Conservation (phyloP, 2,888 invertebrate species). For the Myopa tessellatipennis region DNA sequence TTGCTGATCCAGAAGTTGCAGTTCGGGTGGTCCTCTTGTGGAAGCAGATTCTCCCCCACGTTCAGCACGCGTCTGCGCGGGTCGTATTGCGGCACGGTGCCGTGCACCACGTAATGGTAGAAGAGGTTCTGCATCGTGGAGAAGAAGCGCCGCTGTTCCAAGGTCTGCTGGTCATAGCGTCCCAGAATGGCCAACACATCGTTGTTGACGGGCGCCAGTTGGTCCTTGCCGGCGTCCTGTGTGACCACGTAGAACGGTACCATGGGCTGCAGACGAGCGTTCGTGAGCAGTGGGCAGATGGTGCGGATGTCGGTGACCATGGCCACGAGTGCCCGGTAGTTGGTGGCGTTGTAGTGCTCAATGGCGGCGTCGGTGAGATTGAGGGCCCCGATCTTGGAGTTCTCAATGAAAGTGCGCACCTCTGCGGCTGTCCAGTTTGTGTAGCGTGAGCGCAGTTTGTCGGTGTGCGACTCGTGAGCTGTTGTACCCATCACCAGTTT, state of each 20-base stretch:
- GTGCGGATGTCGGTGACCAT: constrained; percentile 84
- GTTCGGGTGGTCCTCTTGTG: constrained; percentile 75
- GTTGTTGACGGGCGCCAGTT: constrained; percentile 72
- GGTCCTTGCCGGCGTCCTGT: constrained; percentile 70
- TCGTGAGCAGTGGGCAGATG: constrained; percentile 79
- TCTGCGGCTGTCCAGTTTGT: constrained; percentile 76
- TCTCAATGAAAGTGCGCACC: constrained; percentile 74
- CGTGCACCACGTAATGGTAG: constrained; percentile 84
- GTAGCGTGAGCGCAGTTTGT: constrained; percentile 73
- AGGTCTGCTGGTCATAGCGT: constrained; percentile 77
- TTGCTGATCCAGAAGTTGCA: constrained; percentile 83
- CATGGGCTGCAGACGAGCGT: constrained; percentile 74
- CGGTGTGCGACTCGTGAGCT: constrained; percentile 78
- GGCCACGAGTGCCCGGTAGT: constrained; percentile 76
- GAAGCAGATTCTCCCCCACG: constrained; percentile 78
- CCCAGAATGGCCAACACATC: constrained; percentile 85
- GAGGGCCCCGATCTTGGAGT: constrained; percentile 71
- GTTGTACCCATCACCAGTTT: constrained; percentile 79
- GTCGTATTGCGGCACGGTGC: constrained; percentile 75
- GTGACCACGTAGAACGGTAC: constrained; percentile 82
- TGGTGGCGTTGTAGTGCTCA: constrained; percentile 76
- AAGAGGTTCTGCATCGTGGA: constrained; percentile 85
- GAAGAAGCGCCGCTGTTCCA: constrained; percentile 80
- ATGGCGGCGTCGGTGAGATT: constrained; percentile 75
- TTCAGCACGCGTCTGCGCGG: constrained; percentile 72